Percentiles rank a stretch among this genome's conserved stretches.
Conservation (phyloP, 2,888 invertebrate genomes). For the Limnephilus marmoratus region DNA sequence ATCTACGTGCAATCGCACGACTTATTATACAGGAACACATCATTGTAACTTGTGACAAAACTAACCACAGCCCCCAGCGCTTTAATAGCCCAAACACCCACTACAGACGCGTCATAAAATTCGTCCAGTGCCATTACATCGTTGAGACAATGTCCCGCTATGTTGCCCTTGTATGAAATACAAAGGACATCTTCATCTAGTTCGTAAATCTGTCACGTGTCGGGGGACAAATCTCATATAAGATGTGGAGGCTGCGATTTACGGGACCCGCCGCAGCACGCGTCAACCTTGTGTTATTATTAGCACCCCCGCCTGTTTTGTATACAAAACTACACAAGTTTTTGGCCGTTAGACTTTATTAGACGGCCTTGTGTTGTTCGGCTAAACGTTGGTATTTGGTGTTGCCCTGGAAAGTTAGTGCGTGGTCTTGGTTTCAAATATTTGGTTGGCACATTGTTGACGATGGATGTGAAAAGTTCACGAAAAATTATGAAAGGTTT, state of each 20-base stretch:
- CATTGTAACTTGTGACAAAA: background rate
- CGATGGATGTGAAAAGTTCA: background rate
- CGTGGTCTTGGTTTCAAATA: background rate
- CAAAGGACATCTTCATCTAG: constrained; percentile 51
- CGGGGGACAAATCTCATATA: constrained; percentile 46
- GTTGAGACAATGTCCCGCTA: constrained; percentile 25
- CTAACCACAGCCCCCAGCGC: background rate
- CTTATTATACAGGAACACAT: background rate
- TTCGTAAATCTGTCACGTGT: constrained; percentile 63
- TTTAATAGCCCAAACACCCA: constrained; percentile 6
- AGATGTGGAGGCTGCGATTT: constrained; percentile 18
- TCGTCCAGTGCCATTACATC: constrained; percentile 38
- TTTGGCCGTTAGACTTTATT: constrained; percentile 27
- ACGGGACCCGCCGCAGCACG: constrained; percentile 28
- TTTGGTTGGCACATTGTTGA: background rate
- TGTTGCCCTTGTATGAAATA: constrained; percentile 22
- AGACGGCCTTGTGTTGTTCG: background rate
- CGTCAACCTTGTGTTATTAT: constrained; percentile 39
- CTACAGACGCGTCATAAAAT: constrained; percentile 33
- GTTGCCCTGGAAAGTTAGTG: background rate
- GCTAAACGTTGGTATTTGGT: background rate
- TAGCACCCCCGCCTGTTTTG: background rate
- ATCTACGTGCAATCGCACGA: background rate
- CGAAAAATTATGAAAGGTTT: background rate
- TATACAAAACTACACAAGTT: constrained; percentile 25